Conservation (phyloP, 1,140 invertebrate species). For the Hyles euphorbiae region DNA sequence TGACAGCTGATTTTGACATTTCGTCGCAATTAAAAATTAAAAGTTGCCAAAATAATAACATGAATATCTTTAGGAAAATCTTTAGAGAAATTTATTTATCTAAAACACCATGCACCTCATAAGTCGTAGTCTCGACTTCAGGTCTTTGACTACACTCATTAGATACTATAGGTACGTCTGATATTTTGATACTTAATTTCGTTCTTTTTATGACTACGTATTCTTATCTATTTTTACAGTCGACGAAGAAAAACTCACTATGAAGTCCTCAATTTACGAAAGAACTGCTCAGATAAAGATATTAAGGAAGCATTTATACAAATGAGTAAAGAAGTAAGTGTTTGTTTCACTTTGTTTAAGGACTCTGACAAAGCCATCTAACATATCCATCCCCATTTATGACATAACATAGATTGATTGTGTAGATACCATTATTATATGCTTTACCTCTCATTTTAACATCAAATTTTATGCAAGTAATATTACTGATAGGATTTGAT, state of each 20-base stretch:
- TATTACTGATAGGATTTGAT: too few relatives aligned
- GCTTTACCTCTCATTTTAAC: too few relatives aligned
- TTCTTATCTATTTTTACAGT: slow-evolving; percentile 31
- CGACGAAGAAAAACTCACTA: slow-evolving; percentile 68
- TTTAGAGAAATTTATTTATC: slow-evolving; percentile 23
- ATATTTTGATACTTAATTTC: not conserved
- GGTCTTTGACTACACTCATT: slow-evolving; percentile 33
- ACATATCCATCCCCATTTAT: not conserved
- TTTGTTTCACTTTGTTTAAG: too few relatives aligned
- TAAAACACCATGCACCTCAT: slow-evolving; percentile 55
- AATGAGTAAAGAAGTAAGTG: slow-evolving; percentile 76
- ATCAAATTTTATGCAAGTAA: too few relatives aligned
- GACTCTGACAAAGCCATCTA: too few relatives aligned
- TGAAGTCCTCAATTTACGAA: slow-evolving; percentile 73
- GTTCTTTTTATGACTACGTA: not conserved
- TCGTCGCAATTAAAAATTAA: slow-evolving; percentile 27
- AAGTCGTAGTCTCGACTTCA: slow-evolving; percentile 38
- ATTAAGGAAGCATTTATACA: slow-evolving; percentile 77
- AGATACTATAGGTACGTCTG: slow-evolving; percentile 44
- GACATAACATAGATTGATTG: not conserved
- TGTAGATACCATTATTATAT: too few relatives aligned
- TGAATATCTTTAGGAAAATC: slow-evolving; percentile 26
- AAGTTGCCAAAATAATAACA: slow-evolving; percentile 45
- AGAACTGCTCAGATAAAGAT: slow-evolving; percentile 74
- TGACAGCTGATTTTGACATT: not conserved